Evolutionary conservation across 2,888 invertebrate genomes (phyloP), one percentile per base, ranked within the genome.

Genomic region (Tortrix viridana): DNA sequence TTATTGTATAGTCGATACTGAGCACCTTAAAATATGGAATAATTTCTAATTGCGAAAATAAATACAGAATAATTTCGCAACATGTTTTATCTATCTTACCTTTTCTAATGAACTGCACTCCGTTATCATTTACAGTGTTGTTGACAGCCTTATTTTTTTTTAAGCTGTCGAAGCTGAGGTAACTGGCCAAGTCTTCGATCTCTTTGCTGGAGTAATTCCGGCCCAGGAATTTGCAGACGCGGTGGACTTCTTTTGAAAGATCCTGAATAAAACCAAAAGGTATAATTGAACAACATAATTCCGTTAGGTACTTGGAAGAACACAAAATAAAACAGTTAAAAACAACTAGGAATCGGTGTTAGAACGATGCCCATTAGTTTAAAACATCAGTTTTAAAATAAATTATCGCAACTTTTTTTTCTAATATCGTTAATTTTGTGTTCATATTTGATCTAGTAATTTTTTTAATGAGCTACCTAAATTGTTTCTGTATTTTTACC

Each of bases 141-240:
- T 95, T 95, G 0, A 94, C 93, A 32, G 86, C 88, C 54, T 93
- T 91, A 75, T 94, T 95, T 20, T 89, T 87, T 69, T 89, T 88
- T 78, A 95, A 92, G 65, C 80, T 93, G 18, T 92, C 87, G 73
- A 95, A 95, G 68, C 92, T 93, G 55, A 95, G 92, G 69, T 94
- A 94, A 0, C 88, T 74, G 0, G 88, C 84, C 22, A 95, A 80
- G 1, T 71, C 52, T 6, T 81, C 68, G 5, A 94, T 74, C 67
- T 94, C 82, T 0, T 84, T 81, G 0, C 88, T 87, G 0, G 86
- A 77, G 59, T 91, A 90, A 47, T 77, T 67, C 46, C 79, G 84
- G 0, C 89, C 86, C 5, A 94, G 77, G 77, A 95, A 95, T 16
- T 84, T 70, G 60, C 92, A 89, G 14, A 94, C 84, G 6, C 81